phyloP scores from a whole-genome alignment of 2,888 invertebrate genomes.

The Callyntrura guangdongensis region DNA sequence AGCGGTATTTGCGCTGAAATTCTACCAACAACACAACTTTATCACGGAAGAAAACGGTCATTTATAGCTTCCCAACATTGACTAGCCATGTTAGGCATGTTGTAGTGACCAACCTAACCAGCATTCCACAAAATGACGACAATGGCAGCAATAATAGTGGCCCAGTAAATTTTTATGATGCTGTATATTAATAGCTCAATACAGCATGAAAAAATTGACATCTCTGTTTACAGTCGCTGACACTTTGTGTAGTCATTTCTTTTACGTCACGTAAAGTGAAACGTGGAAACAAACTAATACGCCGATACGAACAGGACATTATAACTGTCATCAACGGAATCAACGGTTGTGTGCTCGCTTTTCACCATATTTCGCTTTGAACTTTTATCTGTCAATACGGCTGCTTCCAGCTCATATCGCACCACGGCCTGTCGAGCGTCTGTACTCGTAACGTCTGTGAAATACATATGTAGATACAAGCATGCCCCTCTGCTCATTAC shows the following conservation, averaged over 20 bases:
- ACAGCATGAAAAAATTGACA: conserved; percentile 9
- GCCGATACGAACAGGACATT: background rate
- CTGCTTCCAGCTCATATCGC: background rate
- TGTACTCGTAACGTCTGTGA: no score
- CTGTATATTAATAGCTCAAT: background rate
- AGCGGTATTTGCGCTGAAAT: background rate
- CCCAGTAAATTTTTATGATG: conserved; percentile 19
- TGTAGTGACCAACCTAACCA: background rate
- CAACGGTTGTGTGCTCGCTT: conserved; percentile 2
- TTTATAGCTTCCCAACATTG: background rate
- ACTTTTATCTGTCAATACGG: background rate
- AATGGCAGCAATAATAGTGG: background rate
- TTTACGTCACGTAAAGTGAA: background rate
- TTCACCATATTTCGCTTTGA: background rate
- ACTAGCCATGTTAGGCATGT: background rate
- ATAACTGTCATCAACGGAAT: conserved; percentile 33
- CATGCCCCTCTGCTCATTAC: background rate
- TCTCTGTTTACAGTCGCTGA: conserved; percentile 1
- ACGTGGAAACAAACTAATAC: background rate
- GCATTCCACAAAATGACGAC: background rate
- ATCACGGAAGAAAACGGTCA: background rate
- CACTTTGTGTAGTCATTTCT: background rate
- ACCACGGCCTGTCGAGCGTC: no score
- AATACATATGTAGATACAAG: background rate
- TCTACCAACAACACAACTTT: background rate